Conservation (phyloP, 2,797 vertebrate genomes). For the Coracias cyanogaster region DNA sequence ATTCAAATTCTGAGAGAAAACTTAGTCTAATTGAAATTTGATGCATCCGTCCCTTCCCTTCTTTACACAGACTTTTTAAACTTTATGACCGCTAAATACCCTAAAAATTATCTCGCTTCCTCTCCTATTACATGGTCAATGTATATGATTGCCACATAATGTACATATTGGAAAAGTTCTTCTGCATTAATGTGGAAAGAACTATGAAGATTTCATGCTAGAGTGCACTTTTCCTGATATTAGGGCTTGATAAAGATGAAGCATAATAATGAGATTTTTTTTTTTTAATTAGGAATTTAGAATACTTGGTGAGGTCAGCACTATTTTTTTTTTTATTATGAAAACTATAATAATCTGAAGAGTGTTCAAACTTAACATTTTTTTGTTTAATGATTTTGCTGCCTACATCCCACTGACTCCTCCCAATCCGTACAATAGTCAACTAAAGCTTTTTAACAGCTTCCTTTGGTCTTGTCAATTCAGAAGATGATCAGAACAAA, state of each 20-base stretch:
- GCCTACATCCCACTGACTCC: neutral
- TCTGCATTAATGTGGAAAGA: neutral
- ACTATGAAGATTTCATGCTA: neutral
- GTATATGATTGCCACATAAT: neutral
- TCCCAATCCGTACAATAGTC: neutral
- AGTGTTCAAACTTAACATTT: neutral
- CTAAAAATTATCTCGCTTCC: neutral
- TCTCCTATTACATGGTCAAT: neutral
- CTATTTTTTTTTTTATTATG: neutral
- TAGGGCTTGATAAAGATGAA: neutral
- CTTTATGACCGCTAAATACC: neutral
- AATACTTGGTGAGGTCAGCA: neutral
- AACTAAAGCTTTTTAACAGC: neutral
- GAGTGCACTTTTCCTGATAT: neutral
- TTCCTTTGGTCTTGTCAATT: neutral
- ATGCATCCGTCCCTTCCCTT: accelerated
- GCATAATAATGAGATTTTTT: neutral
- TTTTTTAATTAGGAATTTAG: neutral
- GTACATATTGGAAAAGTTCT: neutral
- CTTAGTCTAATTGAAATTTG: neutral
- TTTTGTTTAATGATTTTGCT: neutral
- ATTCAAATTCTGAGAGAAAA: neutral
- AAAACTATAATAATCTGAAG: neutral
- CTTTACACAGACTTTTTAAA: neutral
- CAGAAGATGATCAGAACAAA: neutral